phyloP scores from a whole-genome alignment of 1,140 invertebrate genomes.

The Portunus trituberculatus region DNA sequence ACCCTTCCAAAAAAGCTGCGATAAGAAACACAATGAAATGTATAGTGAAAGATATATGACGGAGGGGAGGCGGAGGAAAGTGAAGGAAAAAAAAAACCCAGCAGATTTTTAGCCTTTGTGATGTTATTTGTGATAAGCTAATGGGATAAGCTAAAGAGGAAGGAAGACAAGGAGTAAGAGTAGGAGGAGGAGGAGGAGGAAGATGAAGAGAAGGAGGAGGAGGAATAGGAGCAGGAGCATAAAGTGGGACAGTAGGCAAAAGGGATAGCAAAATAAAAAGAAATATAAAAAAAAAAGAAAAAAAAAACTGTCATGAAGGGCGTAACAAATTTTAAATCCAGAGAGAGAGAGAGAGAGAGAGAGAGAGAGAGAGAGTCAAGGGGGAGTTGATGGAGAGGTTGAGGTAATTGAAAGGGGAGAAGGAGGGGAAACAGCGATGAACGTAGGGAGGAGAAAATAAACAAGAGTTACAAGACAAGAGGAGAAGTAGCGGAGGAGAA shows the following conservation, averaged over 20 bases:
- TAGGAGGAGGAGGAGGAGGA: neutral
- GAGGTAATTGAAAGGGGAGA: neutral
- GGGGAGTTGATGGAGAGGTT: neutral
- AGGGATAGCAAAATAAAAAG: neutral
- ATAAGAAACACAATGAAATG: too few relatives aligned
- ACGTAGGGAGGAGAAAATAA: neutral
- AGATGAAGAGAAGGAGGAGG: neutral
- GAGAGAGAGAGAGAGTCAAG: conserved; percentile 18
- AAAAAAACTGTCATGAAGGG: neutral
- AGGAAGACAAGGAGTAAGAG: neutral
- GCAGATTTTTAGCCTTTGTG: too few relatives aligned
- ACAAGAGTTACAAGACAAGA: neutral
- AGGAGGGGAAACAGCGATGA: neutral
- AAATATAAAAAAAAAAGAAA: neutral
- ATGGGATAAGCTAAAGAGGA: neutral
- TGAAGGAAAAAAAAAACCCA: too few relatives aligned
- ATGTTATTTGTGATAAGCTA: too few relatives aligned
- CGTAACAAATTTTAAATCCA: too few relatives aligned
- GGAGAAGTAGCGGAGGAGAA: neutral
- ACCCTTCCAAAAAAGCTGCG: too few relatives aligned
- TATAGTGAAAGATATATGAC: too few relatives aligned
- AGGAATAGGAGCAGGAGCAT: neutral
- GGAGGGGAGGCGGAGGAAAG: too few relatives aligned
- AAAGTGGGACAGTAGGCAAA: neutral
- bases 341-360: conserved; percentile 35